These are phyloP conservation scores for Achlya flavicornis DNA, from an alignment of 2,888 invertebrate genomes.

Conservation along the genomic window DNA sequence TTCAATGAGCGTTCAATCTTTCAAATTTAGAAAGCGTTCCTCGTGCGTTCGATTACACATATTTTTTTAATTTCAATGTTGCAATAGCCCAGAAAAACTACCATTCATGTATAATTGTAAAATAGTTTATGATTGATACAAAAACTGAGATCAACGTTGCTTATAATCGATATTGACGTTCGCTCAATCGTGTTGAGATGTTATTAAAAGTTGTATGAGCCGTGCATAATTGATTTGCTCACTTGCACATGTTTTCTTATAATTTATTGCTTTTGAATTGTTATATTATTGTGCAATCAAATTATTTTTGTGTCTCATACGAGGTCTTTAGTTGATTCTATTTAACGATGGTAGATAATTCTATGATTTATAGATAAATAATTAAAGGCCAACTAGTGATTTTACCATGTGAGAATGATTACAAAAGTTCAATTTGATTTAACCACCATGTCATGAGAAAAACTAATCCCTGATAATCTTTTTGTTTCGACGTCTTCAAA, in stretches of 20 bases:
- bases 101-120: slow-evolving; percentile 67
- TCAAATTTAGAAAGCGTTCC: slow-evolving; percentile 73
- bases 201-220: slow-evolving; percentile 56
- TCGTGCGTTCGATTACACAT: slow-evolving; percentile 58
- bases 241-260: slow-evolving; percentile 17
- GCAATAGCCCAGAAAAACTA: slow-evolving; percentile 70
- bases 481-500: not conserved
- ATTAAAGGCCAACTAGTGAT: slow-evolving; percentile 1
- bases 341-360: slow-evolving; percentile 7
- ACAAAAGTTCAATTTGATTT: not conserved
- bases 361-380: slow-evolving; percentile 1
- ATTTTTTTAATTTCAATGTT: slow-evolving; percentile 54
- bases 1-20: slow-evolving; percentile 57
- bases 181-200: slow-evolving; percentile 51
- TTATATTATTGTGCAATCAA: slow-evolving; percentile 18
- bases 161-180: slow-evolving; percentile 62
- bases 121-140: slow-evolving; percentile 58
- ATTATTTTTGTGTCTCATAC: not conserved
- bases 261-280: slow-evolving; percentile 9
- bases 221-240: slow-evolving; percentile 57
- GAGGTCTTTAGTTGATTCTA: not conserved
- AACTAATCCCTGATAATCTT: slow-evolving; percentile 1
- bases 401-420: not conserved
- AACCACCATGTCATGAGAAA: not conserved
- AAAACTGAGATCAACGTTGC: slow-evolving; percentile 53